Evolutionary conservation across 2,888 invertebrate genomes (phyloP), one percentile per base, ranked within the genome.

Genomic region (Mongoloraphidia duomilia): DNA sequence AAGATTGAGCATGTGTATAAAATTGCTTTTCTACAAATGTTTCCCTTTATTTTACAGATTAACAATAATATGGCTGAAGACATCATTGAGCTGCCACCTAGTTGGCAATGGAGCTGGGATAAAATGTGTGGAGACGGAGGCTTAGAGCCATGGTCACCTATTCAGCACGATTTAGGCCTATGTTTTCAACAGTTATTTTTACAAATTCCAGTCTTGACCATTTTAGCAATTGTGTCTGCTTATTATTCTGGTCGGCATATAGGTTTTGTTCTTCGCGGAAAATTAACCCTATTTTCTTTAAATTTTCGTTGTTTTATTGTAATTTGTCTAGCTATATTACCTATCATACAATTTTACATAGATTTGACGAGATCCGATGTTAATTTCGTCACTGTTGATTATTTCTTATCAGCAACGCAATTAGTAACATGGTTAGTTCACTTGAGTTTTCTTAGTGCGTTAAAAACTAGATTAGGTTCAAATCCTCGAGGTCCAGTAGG

Each of bases 141-240:
- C 34, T 68, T 89, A 46, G 70, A 71, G 52, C 76, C 85, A 26
- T 84, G 88, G 77, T 76, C 83, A 59, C 71, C 75, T 9, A 66
- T 73, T 12, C 74, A 76, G 36, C 80, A 82, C 61, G 89, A 91
- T 68, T 75, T 93, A 58, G 81, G 87, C 49, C 71, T 81, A 50
- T 94, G 93, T 66, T 93, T 93, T 63, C 89, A 91, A 66, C 80
- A 86, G 66, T 67, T 91, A 46, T 82, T 79, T 60, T 72, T 94
- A 36, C 80, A 86, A 65, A 75, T 87, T 57, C 90, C 92, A 12
- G 65, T 82, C 41, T 78, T 83, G 59, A 74, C 77, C 43, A 59
- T 90, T 36, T 74, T 92, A 56, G 84, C 89, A 4, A 70, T 82
- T 12, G 65, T 79, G 42, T 92, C 92, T n/a, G 82, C 85, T 0